phyloP scores from a whole-genome alignment of 2,888 invertebrate species.

The Apomyelois bistriatella region DNA sequence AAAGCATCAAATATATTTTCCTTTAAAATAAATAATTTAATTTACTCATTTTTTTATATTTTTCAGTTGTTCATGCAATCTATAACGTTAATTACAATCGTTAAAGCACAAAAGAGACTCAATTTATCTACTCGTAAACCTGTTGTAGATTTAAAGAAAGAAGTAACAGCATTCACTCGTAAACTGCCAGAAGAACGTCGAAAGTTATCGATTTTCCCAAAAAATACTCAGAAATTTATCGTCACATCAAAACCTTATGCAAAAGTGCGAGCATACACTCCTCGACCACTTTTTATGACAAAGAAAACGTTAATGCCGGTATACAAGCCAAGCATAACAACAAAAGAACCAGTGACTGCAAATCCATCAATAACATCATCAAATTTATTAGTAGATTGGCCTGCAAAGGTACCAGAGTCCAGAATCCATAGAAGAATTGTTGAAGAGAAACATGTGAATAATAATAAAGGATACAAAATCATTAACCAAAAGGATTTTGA shows the following conservation, averaged over 20 bases:
- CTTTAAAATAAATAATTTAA: background rate
- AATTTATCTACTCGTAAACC: background rate
- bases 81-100: background rate
- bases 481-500: background rate
- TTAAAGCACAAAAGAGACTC: background rate
- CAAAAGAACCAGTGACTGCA: conserved; percentile 15
- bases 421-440: conserved; percentile 1
- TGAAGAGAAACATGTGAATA: conserved; percentile 1
- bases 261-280: conserved; percentile 17
- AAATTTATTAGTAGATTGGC: background rate
- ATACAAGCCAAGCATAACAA: conserved; percentile 12
- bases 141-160: background rate
- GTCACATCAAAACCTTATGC: conserved; percentile 24
- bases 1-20: too few species aligned
- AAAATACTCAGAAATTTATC: conserved; percentile 29
- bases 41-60: background rate
- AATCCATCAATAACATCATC: conserved; percentile 2
- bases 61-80: background rate
- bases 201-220: conserved; percentile 34
- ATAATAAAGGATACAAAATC: background rate
- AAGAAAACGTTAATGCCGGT: conserved; percentile 24
- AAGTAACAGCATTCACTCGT: background rate
- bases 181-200: conserved; percentile 26
- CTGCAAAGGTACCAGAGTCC: background rate
- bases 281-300: conserved; percentile 13